Evolutionary conservation across 2,113 vertebrate species (phyloP).

Genomic region (Helogale parvula): DNA sequence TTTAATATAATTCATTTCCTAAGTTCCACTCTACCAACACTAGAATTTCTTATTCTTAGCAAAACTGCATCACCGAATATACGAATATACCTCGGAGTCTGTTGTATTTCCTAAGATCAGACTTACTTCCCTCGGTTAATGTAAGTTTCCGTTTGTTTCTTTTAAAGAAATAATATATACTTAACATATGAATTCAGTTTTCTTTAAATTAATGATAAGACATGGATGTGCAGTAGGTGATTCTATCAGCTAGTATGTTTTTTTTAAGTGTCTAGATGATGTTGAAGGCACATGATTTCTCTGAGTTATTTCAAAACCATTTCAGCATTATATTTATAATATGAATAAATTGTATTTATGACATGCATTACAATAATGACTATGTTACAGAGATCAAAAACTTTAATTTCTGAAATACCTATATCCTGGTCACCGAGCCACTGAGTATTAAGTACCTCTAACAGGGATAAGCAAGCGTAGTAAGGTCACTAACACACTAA

Average conservation of each 20-base stretch:
- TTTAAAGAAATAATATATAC: not conserved
- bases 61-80: not conserved
- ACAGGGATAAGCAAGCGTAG: not conserved
- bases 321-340: not conserved
- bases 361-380: not conserved
- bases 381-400: not conserved
- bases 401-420: conserved; percentile 11
- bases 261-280: not conserved
- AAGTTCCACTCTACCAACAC: not conserved
- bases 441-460: not conserved
- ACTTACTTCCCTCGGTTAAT: not conserved
- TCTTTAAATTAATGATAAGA: not conserved
- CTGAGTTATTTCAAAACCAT: conserved; percentile 7
- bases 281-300: not conserved
- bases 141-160: not conserved
- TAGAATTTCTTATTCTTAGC: not conserved
- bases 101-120: not conserved
- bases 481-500: not conserved
- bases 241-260: not conserved
- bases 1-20: not conserved
- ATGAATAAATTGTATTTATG: not conserved
- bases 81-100: not conserved
- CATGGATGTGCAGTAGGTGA: not conserved
- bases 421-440: not conserved
- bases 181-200: not conserved